phyloP scores from a whole-genome alignment of 2,113 vertebrate genomes.

The Cervus canadensis region DNA sequence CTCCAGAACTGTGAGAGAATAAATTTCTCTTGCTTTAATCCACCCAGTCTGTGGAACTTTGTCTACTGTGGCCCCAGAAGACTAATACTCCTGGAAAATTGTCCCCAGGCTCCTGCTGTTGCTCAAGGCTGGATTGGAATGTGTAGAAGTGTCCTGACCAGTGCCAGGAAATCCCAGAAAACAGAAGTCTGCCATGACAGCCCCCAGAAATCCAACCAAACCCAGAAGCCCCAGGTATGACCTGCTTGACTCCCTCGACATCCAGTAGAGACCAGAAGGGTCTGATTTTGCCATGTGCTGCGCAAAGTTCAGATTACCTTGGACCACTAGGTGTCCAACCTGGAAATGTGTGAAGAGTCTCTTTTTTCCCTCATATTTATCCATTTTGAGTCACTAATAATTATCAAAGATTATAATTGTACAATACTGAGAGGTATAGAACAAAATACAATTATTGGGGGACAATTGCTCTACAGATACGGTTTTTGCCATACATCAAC shows the following conservation, averaged over 20 bases:
- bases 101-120: background rate
- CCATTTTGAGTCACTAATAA: background rate
- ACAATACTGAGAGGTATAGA: background rate
- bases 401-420: background rate
- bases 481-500: background rate
- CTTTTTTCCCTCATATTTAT: background rate
- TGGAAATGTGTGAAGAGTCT: background rate
- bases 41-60: background rate
- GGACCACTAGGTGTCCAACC: background rate
- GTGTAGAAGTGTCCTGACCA: background rate
- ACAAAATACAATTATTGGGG: background rate
- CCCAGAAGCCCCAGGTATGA: background rate
- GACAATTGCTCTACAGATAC: background rate
- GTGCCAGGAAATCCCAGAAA: conserved; percentile 5
- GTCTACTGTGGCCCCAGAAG: background rate
- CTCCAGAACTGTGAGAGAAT: background rate
- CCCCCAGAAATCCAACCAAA: background rate
- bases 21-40: background rate
- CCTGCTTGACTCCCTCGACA: background rate
- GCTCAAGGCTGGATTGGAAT: background rate
- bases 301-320: background rate
- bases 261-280: background rate
- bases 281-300: background rate
- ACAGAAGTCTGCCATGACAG: background rate
- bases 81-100: background rate